These are phyloP conservation scores for Mamestra configurata DNA, from an alignment of 1,140 invertebrate genomes.

Conservation along the genomic window DNA sequence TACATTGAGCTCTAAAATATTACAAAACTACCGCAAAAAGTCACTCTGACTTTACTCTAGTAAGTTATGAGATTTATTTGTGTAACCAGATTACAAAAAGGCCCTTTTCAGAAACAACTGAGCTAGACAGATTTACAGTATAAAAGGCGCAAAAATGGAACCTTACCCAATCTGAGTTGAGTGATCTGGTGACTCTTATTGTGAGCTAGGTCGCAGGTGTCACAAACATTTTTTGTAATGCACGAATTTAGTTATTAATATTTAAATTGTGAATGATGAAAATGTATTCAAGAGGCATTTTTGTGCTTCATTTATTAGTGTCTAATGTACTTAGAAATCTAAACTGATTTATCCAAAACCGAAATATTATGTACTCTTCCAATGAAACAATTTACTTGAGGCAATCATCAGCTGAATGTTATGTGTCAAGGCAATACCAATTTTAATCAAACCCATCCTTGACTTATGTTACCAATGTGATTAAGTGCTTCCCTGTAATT, in stretches of 20 bases:
- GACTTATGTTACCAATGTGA: no score
- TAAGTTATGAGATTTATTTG: neutral
- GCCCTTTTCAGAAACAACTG: neutral
- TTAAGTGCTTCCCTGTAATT: no score
- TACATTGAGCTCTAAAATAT: neutral
- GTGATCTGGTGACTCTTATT: conserved; percentile 1
- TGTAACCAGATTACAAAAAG: conserved; percentile 8
- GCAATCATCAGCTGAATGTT: no score
- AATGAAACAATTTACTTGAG: no score
- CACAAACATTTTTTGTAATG: conserved; percentile 1
- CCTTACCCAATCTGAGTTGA: neutral
- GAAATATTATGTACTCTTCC: no score
- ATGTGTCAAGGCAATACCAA: no score
- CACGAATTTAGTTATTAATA: neutral
- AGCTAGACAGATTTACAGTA: neutral
- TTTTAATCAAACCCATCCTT: no score
- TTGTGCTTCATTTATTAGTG: no score
- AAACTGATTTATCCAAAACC: no score
- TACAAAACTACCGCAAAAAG: neutral
- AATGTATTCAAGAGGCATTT: neutral
- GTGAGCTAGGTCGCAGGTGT: neutral
- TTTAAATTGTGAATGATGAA: neutral
- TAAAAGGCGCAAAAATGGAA: neutral
- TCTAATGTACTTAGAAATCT: no score
- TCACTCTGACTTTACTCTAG: neutral